These are phyloP conservation scores for Circaetus cinerascens DNA, from an alignment of 2,113 vertebrate genomes.

Conservation along the genomic window DNA sequence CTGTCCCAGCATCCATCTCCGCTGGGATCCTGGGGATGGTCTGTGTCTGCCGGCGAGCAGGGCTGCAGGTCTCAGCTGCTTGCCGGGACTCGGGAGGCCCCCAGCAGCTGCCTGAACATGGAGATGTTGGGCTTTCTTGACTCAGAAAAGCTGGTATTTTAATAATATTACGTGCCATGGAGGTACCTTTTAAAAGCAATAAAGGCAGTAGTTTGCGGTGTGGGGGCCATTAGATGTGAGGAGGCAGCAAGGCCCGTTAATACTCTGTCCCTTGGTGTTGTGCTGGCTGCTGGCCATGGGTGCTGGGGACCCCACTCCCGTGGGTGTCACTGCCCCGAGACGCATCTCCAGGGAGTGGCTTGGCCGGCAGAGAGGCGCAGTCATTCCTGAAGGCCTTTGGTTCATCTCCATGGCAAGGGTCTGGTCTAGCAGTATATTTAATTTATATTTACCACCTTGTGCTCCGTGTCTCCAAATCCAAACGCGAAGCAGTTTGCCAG, in stretches of 20 bases:
- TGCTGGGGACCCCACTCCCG: background rate
- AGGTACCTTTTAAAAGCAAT: background rate
- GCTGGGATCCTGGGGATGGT: background rate
- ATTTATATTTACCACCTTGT: rapidly evolving
- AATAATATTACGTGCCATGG: background rate
- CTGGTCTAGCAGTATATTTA: rapidly evolving
- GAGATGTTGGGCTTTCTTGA: background rate
- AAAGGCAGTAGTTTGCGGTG: rapidly evolving
- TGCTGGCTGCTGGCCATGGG: background rate
- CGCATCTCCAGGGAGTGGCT: rapidly evolving
- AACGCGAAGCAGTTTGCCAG: background rate
- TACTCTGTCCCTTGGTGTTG: rapidly evolving
- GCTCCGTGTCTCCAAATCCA: background rate
- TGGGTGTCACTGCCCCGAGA: rapidly evolving
- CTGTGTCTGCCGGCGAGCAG: background rate
- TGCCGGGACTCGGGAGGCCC: background rate
- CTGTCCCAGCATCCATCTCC: rapidly evolving
- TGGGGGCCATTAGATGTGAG: rapidly evolving
- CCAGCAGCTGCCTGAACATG: background rate
- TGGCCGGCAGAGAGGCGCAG: background rate
- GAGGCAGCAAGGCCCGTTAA: rapidly evolving
- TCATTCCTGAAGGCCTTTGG: rapidly evolving
- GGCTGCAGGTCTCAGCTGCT: background rate
- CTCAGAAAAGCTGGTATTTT: background rate
- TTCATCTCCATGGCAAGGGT: background rate